Base-by-base conservation (phyloP, 2,888 invertebrate genomes). In the Pantelozetes paolii region DNA sequence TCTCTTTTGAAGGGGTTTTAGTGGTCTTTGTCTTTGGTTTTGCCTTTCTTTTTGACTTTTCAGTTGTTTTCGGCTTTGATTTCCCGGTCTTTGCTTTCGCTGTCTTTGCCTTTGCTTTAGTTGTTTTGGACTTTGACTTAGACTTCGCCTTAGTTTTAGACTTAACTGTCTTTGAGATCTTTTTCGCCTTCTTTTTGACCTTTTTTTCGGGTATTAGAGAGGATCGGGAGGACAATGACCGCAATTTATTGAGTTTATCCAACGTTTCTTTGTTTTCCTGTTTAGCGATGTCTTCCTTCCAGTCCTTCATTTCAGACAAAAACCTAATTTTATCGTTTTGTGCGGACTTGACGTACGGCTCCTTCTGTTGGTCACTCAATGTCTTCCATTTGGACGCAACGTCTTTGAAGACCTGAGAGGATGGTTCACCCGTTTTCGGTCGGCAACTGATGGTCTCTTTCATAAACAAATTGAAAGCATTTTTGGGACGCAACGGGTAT, bases 271-370 rank as follows among this genome's bases (percentile, higher is more conserved):
- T 59, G 26, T 74, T 57, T 11, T 74, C 74, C 3, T 54, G 59
- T n/a, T 26, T 32, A 18, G 57, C 57, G 23, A 74, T 23, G 15
- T 74, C 20, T 28, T 70, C n/a, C 62, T 74, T 54, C 74, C 74
- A 74, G 20, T 72, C 18, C 20, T 74, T 20, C n/a, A 74, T 8
- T 28, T 71, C 54, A 15, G 64, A 45, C 9, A 67, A 64, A 45
- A 72, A 74, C 15, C 72, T 42, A 6, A 48, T 18, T 48, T 70
- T 69, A 20, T 71, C 74, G 9, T 2, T 42, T 69, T 74, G 54
- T 20, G 74, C 74, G n/a, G 15, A 20, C 20, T 72, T 50, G 0
- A 8, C 36, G 23, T 20, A 74, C 18, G 50, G 67, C 2, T 26
- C 20, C 40, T 57, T 69, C 20, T 74, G 64, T 50, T 62, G 42